phyloP scores from a whole-genome alignment of 2,888 invertebrate genomes.

The Leucophenga montana region DNA sequence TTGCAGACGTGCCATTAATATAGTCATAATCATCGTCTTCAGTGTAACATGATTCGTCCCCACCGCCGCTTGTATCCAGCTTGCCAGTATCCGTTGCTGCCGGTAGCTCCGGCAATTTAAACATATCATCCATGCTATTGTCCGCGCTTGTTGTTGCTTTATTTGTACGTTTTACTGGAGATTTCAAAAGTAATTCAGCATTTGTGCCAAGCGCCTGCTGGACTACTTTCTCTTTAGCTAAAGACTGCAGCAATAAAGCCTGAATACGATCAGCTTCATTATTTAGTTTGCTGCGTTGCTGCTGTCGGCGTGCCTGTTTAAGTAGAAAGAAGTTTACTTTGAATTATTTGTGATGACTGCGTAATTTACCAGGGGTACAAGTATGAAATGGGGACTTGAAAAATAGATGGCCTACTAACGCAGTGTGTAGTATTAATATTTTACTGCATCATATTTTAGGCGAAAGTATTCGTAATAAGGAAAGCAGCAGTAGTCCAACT shows the following conservation, averaged over 20 bases:
- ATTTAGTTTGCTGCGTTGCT: constrained; percentile 80
- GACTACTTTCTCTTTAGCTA: constrained; percentile 87
- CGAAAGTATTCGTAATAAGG: no score
- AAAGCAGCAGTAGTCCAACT: no score
- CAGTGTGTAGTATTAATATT: no score
- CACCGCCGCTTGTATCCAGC: constrained; percentile 36
- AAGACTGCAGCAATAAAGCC: constrained; percentile 81
- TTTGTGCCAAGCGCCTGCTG: constrained; percentile 76
- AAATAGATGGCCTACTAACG: no score
- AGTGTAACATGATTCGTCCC: constrained; percentile 32
- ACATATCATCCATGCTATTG: constrained; percentile 76
- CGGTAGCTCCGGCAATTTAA: constrained; percentile 77
- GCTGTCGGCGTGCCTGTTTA: constrained; percentile 82
- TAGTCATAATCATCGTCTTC: constrained; percentile 36
- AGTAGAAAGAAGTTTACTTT: not conserved
- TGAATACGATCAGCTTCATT: constrained; percentile 83
- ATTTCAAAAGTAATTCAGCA: constrained; percentile 68
- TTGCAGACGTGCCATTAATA: constrained; percentile 33
- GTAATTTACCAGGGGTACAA: no score
- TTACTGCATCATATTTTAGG: no score
- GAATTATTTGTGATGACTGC: no score
- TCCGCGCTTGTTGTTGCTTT: constrained; percentile 49
- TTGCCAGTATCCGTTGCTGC: constrained; percentile 37
- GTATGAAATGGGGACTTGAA: no score
- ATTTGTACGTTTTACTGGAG: constrained; percentile 60